Evolutionary conservation across 2,797 vertebrate genomes (phyloP), one percentile per base, ranked within the genome.

Genomic region (Ctenosaura bakeri): DNA sequence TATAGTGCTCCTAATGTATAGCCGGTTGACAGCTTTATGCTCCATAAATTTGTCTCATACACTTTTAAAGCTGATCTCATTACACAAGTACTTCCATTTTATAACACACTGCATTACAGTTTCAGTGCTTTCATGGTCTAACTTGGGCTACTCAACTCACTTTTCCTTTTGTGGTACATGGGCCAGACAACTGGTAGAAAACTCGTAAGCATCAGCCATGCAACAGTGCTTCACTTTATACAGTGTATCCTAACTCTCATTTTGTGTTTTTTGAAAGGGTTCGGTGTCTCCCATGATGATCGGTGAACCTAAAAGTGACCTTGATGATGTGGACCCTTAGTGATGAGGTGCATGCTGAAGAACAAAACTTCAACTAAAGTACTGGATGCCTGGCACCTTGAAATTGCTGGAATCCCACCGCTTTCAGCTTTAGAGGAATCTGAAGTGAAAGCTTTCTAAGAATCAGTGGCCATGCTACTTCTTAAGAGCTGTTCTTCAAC

Each of bases 271-370:
- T 93, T 86, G 22, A 91, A 96, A 99, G 99, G 98, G 98, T 88
- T 99, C 99, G 0, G 99, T 99, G 92, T 99, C 99, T 95, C 99
- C 99, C 93, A 99, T 99, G 99, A 98, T 99, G 98, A 97, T 99
- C 26, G 98, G 99, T 3, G 99, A 99, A 92, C 97, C 99, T 12
- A 99, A 99, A 98, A 99, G 98, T 94, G 99, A 99, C 97, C 98
- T 99, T 90, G 99, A 99, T 59, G 99, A 99, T 0, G 99, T 99
- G 1, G 99, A 99, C 94, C 98, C 99, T 0, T 99, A 99, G 96
- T 94, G 85, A 94, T 80, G 20, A 1, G 6, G 82, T 66, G 0
- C 32, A 87, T 88, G 88, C 71, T 64, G 86, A 22, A 52, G 64
- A 91, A 9, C 54, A 89, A 73, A 59, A 85, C 77, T 82, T 89